Base-by-base conservation (phyloP, 1,140 invertebrate genomes). In the silkworm (Bombyx mori) region DNA sequence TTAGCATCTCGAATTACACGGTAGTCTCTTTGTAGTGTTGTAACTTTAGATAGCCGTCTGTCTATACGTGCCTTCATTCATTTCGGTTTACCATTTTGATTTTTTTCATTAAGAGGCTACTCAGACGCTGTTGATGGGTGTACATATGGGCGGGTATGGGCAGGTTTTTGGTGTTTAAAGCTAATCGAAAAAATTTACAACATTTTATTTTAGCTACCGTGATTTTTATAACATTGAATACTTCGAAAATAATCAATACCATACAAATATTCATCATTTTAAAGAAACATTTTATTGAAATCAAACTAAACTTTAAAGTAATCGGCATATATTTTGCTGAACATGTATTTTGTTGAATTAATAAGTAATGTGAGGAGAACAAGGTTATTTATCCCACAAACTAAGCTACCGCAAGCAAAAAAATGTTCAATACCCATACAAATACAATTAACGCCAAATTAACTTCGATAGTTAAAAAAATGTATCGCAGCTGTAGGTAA, bases 1-100 rank as follows among this genome's bases (percentile, higher is more conserved):
- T 73, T 74, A 73, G 71, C 51, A 49, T 79, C 75, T 86, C 83
- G 58, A 68, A 72, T 86, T 85, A 79, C 83, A 83, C 73, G 75
- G 82, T 81, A 82, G 82, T 72, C 60, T 81, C 69, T 71, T 71
- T 75, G 72, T 70, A 64, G 66, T 65, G 59, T 65, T 74, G 75
- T 68, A 76, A 76, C 62, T 69, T 73, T 69, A 75, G 63, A 66
- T 58, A 66, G 61, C 65, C 47, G 66, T 58, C 58, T 56, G 60
- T 69, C 70, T 67, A 65, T 75, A 71, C 26, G 26, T 35, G 68
- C 56, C 68, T 73, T 69, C 66, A 57, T 71, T 73, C 66, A 61
- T 76, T 75, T 79, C 73, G 64, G 69, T 66, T 75, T 79, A 65
- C 62, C 62, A 62, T 57, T 71, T 71, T 73, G 73, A 66, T 63